Percentiles rank a stretch among this genome's conserved stretches.
Conservation (phyloP, 2,797 vertebrate genomes). For the Pseudotriccus pelzelni region DNA sequence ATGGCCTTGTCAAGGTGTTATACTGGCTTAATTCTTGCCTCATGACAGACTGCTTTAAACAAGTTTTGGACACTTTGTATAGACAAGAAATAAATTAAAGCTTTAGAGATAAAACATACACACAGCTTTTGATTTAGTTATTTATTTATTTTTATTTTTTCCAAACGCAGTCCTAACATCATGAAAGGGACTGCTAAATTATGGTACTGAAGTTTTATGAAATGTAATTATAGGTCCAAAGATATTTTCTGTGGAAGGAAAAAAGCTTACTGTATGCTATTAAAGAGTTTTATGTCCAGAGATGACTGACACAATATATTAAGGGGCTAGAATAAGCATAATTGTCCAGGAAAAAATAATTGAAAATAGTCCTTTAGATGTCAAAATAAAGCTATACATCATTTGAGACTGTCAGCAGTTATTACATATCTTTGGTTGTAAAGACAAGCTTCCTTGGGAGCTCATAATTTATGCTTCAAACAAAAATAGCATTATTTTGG, state of each 20-base stretch:
- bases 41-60: not conserved
- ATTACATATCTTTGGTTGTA: conserved; percentile 50
- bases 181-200: conserved; percentile 67
- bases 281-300: conserved; percentile 71
- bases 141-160: conserved; percentile 14
- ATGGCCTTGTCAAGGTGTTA: conserved; percentile 10
- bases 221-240: conserved; percentile 71
- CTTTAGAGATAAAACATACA: conserved; percentile 44
- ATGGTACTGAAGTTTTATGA: conserved; percentile 70
- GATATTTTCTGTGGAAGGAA: conserved; percentile 61
- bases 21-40: not conserved
- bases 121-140: not conserved
- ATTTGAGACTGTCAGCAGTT: conserved; percentile 55
- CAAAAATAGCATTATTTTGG: conserved; percentile 10
- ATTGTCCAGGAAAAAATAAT: conserved; percentile 76
- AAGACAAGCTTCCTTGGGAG: conserved; percentile 34
- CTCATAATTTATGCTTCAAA: conserved; percentile 65
- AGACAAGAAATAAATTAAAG: conserved; percentile 50
- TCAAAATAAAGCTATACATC: conserved; percentile 70
- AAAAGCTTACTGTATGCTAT: conserved; percentile 69
- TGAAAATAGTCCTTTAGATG: conserved; percentile 77
- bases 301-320: conserved; percentile 74
- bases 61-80: conserved; percentile 17
- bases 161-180: conserved; percentile 61
- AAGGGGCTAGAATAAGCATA: conserved; percentile 74